Evolutionary conservation across 2,888 invertebrate genomes (phyloP), one percentile per base, ranked within the genome.

Genomic region (Ommatoiulus sabulosus): DNA sequence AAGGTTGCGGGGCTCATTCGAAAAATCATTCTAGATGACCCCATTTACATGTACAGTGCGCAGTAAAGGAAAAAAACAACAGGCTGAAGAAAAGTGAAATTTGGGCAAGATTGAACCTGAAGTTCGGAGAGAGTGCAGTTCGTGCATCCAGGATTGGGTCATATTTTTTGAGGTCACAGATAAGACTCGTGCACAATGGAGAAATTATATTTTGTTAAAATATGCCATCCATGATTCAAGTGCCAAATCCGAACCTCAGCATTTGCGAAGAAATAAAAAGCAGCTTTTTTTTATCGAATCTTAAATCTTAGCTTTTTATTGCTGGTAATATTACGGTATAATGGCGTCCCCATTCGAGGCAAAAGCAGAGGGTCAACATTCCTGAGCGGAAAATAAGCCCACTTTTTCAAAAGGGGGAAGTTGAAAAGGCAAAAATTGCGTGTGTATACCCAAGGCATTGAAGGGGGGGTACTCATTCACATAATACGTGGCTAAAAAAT

Each of bases 181-280:
- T 20, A 20, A 63, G n/a, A 20, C 5, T 4, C 20, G 20, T 63
- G 63, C 63, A 63, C 63, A 63, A 63, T 63, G 63, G 63, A 7
- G 63, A 63, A 63, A 63, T 63, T 63, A 63, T 63, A 12, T 63
- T n/a, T 63, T 63, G 63, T n/a, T n/a, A n/a, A 63, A 63, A 63
- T 63, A 17, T 63, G 63, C n/a, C 63, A n/a, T n/a, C 20, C 3
- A 12, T n/a, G 35, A 35, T 35, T 35, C 35, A 48, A 48, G 48
- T 10, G 12, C 48, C 8, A 48, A 48, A 48, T 7, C 48, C 7
- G 57, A 57, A 57, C 5, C 57, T 17, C 57, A 4, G 4, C 17
- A 57, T 57, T 57, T 48, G 48, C 6, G 15, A 15, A 17, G 57
- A 57, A 15, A 57, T 3, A 6, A 63, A 20, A 63, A 63, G 4